phyloP scores from a whole-genome alignment of 2,888 invertebrate genomes.

The Dolomedes plantarius region DNA sequence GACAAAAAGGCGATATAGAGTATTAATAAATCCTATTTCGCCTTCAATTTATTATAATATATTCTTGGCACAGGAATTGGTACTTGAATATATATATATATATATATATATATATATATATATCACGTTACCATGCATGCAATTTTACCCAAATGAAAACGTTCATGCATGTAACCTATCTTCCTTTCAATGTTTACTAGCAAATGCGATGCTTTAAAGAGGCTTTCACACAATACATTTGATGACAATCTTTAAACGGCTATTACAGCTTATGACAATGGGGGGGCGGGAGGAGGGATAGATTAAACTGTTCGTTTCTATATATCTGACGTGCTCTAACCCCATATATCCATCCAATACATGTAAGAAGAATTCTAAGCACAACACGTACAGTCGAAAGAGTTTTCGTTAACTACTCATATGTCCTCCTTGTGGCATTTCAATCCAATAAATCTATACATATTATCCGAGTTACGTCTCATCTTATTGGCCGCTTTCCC shows the following conservation, averaged over 20 bases:
- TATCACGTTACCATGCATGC: no score
- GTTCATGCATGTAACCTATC: no score
- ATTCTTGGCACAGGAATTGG: no score
- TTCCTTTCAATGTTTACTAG: no score
- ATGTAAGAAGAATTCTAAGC: neutral
- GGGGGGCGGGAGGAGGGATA: neutral
- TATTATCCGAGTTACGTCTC: conserved; percentile 53
- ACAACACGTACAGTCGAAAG: neutral
- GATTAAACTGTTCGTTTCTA: neutral
- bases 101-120: no score
- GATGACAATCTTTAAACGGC: neutral
- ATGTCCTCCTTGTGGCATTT: conserved; percentile 3
- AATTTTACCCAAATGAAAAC: no score
- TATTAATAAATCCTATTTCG: no score
- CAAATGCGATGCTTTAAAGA: no score
- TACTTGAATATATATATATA: no score
- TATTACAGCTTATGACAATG: neutral
- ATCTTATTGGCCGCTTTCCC: conserved; percentile 39
- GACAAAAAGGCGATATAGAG: no score
- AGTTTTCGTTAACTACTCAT: neutral
- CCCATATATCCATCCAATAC: neutral
- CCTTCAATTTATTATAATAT: no score
- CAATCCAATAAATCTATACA: conserved; percentile 52
- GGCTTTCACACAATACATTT: no score
- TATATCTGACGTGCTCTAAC: neutral